These are phyloP conservation scores for Caenorhabditis tropicalis DNA, from an alignment of 1,140 invertebrate genomes.

Conservation along the genomic window DNA sequence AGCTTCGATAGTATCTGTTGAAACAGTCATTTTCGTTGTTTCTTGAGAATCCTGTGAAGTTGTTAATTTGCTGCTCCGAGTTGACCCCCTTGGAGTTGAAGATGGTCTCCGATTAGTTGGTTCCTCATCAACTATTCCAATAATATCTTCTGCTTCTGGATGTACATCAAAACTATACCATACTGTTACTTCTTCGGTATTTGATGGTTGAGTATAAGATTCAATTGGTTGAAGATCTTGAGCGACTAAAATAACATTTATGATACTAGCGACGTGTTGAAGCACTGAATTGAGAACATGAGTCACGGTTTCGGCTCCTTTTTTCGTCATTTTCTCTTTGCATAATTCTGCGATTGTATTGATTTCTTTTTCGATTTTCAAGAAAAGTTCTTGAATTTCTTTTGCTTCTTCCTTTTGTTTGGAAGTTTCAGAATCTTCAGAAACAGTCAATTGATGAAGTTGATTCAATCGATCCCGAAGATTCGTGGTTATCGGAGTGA, in stretches of 20 bases:
- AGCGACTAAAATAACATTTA: conserved; percentile 52
- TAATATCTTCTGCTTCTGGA: conserved; percentile 31
- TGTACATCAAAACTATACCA: conserved; percentile 8
- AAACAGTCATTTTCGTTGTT: conserved; percentile 1
- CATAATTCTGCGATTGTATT: conserved; percentile 66
- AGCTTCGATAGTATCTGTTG: conserved; percentile 8
- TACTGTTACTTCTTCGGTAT: neutral
- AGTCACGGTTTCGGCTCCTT: conserved; percentile 64
- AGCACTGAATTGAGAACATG: conserved; percentile 61
- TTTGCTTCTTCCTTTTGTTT: conserved; percentile 18
- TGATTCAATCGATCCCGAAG: conserved; percentile 62
- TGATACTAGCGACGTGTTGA: conserved; percentile 57
- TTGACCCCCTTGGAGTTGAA: neutral
- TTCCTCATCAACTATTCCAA: conserved; percentile 18
- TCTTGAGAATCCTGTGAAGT: conserved; percentile 10
- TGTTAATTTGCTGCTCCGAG: conserved; percentile 16
- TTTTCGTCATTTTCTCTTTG: conserved; percentile 52
- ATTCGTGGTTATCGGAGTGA: conserved; percentile 67
- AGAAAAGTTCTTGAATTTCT: conserved; percentile 61
- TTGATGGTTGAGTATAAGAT: neutral
- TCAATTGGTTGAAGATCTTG: conserved; percentile 33
- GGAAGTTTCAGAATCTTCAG: neutral
- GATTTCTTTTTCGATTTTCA: conserved; percentile 65
- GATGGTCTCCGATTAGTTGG: neutral
- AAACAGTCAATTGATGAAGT: conserved; percentile 16